These are phyloP conservation scores for Lycophotia porphyrea DNA, from an alignment of 2,888 invertebrate species.

Conservation along the genomic window DNA sequence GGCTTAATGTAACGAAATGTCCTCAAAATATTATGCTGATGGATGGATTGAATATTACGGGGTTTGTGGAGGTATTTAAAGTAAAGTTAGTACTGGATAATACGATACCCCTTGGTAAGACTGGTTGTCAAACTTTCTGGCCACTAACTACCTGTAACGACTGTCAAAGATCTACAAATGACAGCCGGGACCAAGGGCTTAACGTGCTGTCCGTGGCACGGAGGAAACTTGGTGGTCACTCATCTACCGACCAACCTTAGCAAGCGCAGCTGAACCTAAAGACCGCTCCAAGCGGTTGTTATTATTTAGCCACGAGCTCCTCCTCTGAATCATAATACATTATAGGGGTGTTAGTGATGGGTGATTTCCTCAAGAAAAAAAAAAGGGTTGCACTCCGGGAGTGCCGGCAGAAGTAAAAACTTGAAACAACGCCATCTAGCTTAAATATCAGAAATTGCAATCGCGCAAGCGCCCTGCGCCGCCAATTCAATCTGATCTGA, in stretches of 20 bases:
- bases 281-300: too few relatives aligned
- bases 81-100: background rate
- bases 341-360: too few relatives aligned
- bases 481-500: too few relatives aligned
- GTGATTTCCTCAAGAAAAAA: too few relatives aligned
- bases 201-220: background rate
- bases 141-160: background rate
- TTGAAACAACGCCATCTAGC: too few relatives aligned
- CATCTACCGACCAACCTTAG: background rate
- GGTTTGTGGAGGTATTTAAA: background rate
- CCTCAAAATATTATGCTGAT: background rate
- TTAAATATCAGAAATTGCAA: too few relatives aligned
- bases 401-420: too few relatives aligned
- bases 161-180: background rate
- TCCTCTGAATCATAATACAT: background rate
- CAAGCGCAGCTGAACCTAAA: too few relatives aligned
- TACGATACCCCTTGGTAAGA: background rate
- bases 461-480: too few relatives aligned
- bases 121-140: background rate
- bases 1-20: too few relatives aligned
- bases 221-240: background rate
- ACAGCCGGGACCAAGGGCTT: background rate
- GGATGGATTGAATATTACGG: background rate
- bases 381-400: too few relatives aligned
- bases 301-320: too few relatives aligned